Base-by-base conservation (phyloP, 1,140 invertebrate species). In the Lepidostoma basale region DNA sequence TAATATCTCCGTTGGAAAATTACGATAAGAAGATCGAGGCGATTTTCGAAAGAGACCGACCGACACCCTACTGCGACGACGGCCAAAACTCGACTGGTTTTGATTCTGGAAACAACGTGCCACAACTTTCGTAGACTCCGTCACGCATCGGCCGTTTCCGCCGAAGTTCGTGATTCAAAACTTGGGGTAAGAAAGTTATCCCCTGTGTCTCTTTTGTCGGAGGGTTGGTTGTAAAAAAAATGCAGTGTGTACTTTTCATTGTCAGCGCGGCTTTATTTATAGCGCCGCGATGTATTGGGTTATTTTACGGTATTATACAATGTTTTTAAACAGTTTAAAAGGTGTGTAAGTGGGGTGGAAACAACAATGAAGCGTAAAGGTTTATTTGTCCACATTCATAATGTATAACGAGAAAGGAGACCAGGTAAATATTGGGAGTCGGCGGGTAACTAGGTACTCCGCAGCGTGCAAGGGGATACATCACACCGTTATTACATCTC, bases 281-380 rank as follows among this genome's bases (percentile, higher is more conserved):
- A 40, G 2, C 59, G 40, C 49, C 60, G 63, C 63, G 22, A 56
- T 36, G 62, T 69, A 45, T 69, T 64, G 60, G 62, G 54, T 47
- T 69, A 63, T 64, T 69, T 69, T 44, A 69, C 52, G 33, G 33
- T 36, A 56, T 64, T 64, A 49, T 65, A 66, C 62, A 66, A 60
- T 70, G 68, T 65, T 70, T 70, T 65, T 66, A 70, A 65, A 66
- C 68, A 70, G 62, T 70, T 70, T 66, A 70, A 70, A 52, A 70
- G 68, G 68, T 60, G 68, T 70, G 54, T 66, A 70, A 66, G 62
- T 65, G 44, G 68, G 67, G 49, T 47, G 30, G 26, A 59, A 45
- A 28, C 16, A 1, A 69, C 60, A 64, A 69, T 64, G 60, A 44
- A 65, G 23, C 12, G 18, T 36, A 45, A 58, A 64, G 28, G 30